Base-by-base conservation (phyloP, 1,140 invertebrate species). In the Agrypnia vestita region DNA sequence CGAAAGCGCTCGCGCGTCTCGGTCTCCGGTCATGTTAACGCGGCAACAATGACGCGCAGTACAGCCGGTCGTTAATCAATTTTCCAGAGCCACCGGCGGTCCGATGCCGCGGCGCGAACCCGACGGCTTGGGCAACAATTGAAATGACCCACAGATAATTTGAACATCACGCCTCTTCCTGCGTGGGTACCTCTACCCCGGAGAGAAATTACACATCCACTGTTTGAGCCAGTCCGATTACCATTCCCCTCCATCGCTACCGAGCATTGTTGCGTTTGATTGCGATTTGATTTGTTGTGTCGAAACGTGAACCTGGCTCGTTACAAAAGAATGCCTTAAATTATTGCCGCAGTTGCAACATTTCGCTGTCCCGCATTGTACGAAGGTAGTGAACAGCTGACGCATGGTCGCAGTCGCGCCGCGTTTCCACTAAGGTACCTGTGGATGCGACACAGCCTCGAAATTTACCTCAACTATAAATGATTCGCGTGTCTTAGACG, bases 131-230 rank as follows among this genome's bases (percentile, higher is more conserved):
- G 19, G 19, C 21, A 47, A 69, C 46, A 71, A 49, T 47, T 10
- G 67, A 71, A n/a, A 71, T 53, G 67, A 71, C 15, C 67, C 67
- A 71, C 67, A 49, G 67, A 71, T 71, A 49, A 71, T 71, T 71
- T 44, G 67, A 46, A 6, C 47, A 71, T 71, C 67, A 71, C 67
- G 67, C 19, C 13, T 44, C 35, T 8, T 71, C 67, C 62, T 47
- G 4, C 35, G 7, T 10, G 21, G 21, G 9, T n/a, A 15, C 13
- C 12, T 0, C n/a, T 59, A 6, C 10, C n/a, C 10, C 44, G 62
- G 43, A 67, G 21, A 46, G 17, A 67, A 44, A 67, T 56, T 17
- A 12, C 43, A 67, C 19, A 67, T 19, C 44, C 44, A 25, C 59
- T 25, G 11, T 67, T 44, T n/a, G 62, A 67, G 4, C n/a, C 13